These are phyloP conservation scores for Conchocele bisecta DNA, from an alignment of 2,888 invertebrate genomes.

Conservation along the genomic window DNA sequence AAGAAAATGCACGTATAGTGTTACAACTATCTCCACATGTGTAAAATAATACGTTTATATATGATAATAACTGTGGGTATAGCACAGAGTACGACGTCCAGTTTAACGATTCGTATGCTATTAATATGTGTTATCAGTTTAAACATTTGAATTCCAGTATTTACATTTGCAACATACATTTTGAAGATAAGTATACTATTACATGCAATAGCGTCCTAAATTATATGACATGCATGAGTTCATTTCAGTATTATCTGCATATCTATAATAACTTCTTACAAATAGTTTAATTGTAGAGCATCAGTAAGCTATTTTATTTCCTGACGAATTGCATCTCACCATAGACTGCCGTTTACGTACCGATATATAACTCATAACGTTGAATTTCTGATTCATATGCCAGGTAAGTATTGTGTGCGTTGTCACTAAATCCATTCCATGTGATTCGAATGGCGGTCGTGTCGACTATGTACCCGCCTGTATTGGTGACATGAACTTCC, in stretches of 20 bases:
- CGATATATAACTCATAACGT: conserved; percentile 19
- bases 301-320: too few species aligned
- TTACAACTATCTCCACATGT: too few species aligned
- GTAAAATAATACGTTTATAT: too few species aligned
- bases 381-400: conserved; percentile 24
- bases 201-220: too few species aligned
- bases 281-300: too few species aligned
- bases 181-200: too few species aligned
- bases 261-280: background rate
- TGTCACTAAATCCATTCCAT: conserved; percentile 37
- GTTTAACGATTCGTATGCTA: too few species aligned
- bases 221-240: background rate
- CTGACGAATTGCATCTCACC: background rate
- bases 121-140: too few species aligned
- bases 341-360: conserved; percentile 8
- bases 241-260: background rate
- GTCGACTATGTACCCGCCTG: conserved; percentile 13
- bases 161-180: too few species aligned
- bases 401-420: conserved; percentile 6
- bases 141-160: too few species aligned
- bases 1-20: background rate
- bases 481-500: conserved; percentile 7
- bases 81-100: too few species aligned
- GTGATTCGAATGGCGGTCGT: background rate
- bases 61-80: too few species aligned